Conservation (phyloP, 2,888 invertebrate genomes). For the Lapara coniferarum region DNA sequence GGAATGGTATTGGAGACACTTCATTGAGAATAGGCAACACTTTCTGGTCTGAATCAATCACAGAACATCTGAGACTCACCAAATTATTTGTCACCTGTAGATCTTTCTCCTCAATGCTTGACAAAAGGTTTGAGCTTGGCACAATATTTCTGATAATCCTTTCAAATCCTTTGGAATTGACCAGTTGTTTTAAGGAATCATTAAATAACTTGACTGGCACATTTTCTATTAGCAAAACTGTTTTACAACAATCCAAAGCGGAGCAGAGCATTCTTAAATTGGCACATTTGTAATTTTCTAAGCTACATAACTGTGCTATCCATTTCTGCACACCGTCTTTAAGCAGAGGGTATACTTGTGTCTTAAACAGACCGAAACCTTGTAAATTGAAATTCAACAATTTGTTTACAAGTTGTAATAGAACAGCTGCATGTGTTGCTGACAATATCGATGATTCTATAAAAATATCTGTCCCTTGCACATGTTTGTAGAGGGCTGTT, state of each 20-base stretch:
- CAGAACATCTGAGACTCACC: slow-evolving; percentile 59
- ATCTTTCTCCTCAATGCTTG: slow-evolving; percentile 62
- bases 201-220: slow-evolving; percentile 59
- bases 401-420: slow-evolving; percentile 74
- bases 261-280: slow-evolving; percentile 70
- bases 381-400: slow-evolving; percentile 52
- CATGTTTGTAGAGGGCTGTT: slow-evolving; percentile 83
- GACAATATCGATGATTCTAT: slow-evolving; percentile 74
- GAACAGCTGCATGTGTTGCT: slow-evolving; percentile 83
- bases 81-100: slow-evolving; percentile 66
- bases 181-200: slow-evolving; percentile 58
- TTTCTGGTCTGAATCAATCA: slow-evolving; percentile 64
- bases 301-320: slow-evolving; percentile 68
- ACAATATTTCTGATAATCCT: slow-evolving; percentile 66
- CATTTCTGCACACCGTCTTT: slow-evolving; percentile 78
- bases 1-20: slow-evolving; percentile 68
- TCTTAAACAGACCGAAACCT: slow-evolving; percentile 56
- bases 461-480: slow-evolving; percentile 80
- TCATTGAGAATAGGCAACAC: slow-evolving; percentile 67
- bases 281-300: slow-evolving; percentile 71
- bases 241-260: slow-evolving; percentile 67
- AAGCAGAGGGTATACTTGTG: slow-evolving; percentile 67
- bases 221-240: slow-evolving; percentile 58
- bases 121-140: slow-evolving; percentile 71
- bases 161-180: slow-evolving; percentile 74